Base-by-base conservation (phyloP, 2,113 vertebrate species). In the Stercorarius parasiticus region DNA sequence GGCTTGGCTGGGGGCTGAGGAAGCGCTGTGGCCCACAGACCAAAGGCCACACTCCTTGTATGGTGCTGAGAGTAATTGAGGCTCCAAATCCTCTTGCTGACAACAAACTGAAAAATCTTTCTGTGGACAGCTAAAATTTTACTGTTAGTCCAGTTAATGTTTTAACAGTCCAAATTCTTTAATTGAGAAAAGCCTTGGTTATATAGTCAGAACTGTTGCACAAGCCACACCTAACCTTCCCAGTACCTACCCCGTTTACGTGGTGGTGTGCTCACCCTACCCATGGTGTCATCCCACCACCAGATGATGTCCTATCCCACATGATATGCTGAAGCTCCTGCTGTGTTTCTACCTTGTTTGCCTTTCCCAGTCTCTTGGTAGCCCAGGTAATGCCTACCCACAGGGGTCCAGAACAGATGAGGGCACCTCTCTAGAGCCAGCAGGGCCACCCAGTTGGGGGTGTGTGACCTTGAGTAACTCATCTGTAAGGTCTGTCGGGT, bases 161-260 rank as follows among this genome's bases (percentile, higher is more conserved):
- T 47, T 55, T 16, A 81, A 15, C 5, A 20, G 22, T 6, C 6
- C 6, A 47, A 20, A 36, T 36, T 36, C 7, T 52, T 70, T 36
- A 64, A 6, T 2, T 62, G 55, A 82, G 64, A 23, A 30, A 90
- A 53, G 3, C 7, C 65, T 64, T 27, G n/a, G 18, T 50, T 67
- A 5, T 4, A 1, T 1, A 18, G 8, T 23, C 7, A 62, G 36
- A 34, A 26, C 23, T 25, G 26, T 15, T 22, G 20, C 16, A 32
- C 2, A 2, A 11, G 15, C 52, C 13, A 21, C 11, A 12, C 14
- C 10, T 32, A 56, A 6, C 8, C 11, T 61, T 93, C 40, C 23
- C 15, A 15, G 6, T 4, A 16, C 11, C 30, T 34, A 1, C 1
- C 1, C 25, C 21, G 6, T 6, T 52, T 2, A 1, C 0, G 2